Conservation (phyloP, 2,113 vertebrate genomes). For the Tragelaphus scriptus region DNA sequence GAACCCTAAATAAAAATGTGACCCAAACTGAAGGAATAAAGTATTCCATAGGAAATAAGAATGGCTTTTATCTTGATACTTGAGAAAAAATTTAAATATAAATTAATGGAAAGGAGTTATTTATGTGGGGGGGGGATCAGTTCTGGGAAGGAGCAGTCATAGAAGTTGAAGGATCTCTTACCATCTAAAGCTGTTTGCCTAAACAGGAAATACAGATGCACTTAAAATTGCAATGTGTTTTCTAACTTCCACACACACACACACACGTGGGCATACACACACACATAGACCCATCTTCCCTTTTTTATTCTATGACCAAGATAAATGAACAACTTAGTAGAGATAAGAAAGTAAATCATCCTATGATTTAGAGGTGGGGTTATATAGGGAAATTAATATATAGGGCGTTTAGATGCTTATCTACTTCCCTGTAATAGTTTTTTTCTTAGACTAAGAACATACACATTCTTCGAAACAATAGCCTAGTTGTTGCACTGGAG, state of each 20-base stretch:
- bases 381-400: not conserved
- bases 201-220: not conserved
- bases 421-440: not conserved
- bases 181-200: not conserved
- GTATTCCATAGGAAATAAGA: not conserved
- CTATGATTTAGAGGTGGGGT: not conserved
- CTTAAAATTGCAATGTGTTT: not conserved
- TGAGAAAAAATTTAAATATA: not conserved
- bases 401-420: not conserved
- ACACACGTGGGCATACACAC: fast-evolving
- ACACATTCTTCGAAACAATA: not conserved
- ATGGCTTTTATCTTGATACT: not conserved
- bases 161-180: not conserved
- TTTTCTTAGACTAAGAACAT: not conserved
- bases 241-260: not conserved
- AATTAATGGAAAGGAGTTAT: not conserved
- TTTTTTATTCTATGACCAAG: not conserved
- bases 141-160: not conserved
- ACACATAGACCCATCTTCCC: not conserved
- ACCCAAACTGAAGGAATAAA: not conserved
- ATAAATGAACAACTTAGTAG: not conserved
- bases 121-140: fast-evolving
- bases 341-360: not conserved
- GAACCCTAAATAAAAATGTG: not conserved
- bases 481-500: not conserved